phyloP scores from a whole-genome alignment of 1,140 invertebrate genomes.

The Thrips palmi region DNA sequence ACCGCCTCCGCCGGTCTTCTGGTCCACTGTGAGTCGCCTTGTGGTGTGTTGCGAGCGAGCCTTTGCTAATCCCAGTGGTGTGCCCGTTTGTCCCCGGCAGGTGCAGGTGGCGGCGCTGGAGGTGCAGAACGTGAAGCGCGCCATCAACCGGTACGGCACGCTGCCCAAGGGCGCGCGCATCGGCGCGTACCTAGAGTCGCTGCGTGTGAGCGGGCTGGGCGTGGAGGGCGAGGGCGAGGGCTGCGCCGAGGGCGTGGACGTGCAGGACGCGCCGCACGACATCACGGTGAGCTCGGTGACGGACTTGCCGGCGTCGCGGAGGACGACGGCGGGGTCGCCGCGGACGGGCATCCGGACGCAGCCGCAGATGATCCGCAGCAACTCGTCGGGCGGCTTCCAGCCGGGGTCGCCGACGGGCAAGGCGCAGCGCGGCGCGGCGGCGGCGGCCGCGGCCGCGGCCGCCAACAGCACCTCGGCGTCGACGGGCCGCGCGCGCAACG shows the following conservation, averaged over 20 bases:
- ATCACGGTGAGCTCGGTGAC: conserved; percentile 20
- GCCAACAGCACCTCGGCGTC: conserved; percentile 25
- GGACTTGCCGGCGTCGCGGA: conserved; percentile 14
- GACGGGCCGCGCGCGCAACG: conserved; percentile 14
- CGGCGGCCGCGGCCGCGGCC: conserved; percentile 28
- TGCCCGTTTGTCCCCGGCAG: too few relatives aligned
- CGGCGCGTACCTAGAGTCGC: conserved; percentile 84
- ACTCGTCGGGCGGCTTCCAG: conserved; percentile 53
- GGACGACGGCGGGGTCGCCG: conserved; percentile 23
- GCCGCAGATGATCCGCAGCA: conserved; percentile 66
- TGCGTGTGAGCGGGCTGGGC: conserved; percentile 54
- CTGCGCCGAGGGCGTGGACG: conserved; percentile 12
- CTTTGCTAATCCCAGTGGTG: neutral
- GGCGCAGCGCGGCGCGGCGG: conserved; percentile 17
- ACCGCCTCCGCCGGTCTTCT: too few relatives aligned
- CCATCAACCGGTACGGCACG: conserved; percentile 93
- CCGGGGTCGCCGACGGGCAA: conserved; percentile 31
- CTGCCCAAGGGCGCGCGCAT: conserved; percentile 88
- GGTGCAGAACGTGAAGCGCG: conserved; percentile 89
- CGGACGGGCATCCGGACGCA: conserved; percentile 40
- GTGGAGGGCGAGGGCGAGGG: conserved; percentile 10
- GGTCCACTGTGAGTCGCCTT: too few relatives aligned
- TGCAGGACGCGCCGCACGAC: conserved; percentile 3
- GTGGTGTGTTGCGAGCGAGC: too few relatives aligned
- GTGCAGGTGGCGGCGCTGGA: conserved; percentile 74